Percentiles rank a stretch among this genome's conserved stretches.
Conservation (phyloP, 2,113 vertebrate species). For the Sylvilagus bachmani region DNA sequence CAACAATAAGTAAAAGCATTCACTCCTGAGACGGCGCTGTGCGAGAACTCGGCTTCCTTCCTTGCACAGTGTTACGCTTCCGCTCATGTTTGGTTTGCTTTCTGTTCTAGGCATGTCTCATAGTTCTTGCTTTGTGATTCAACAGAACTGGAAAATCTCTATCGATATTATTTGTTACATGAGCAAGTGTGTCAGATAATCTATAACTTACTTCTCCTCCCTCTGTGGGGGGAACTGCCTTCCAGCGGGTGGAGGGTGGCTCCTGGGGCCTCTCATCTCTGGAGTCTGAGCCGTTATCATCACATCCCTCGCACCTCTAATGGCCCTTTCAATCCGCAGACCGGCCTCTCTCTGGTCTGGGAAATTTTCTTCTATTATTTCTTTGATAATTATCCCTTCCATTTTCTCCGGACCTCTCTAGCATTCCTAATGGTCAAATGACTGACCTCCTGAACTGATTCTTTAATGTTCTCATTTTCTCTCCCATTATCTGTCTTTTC, state of each 20-base stretch:
- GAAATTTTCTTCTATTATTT: constrained; percentile 76
- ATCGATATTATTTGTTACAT: constrained; percentile 36
- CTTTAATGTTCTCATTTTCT: constrained; percentile 67
- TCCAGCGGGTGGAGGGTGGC: not conserved
- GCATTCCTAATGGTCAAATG: constrained; percentile 51
- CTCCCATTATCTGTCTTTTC: constrained; percentile 57
- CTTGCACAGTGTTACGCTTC: not conserved
- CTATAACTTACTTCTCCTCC: not conserved
- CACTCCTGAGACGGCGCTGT: not conserved
- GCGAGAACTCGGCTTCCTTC: not conserved
- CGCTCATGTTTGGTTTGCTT: constrained; percentile 22
- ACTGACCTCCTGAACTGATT: constrained; percentile 33
- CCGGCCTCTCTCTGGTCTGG: constrained; percentile 39
- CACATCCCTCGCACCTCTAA: not conserved
- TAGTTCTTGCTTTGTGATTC: constrained; percentile 40
- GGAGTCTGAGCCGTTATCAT: not conserved
- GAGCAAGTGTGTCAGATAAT: not conserved
- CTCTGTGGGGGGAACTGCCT: not conserved
- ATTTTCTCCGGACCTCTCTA: constrained; percentile 66
- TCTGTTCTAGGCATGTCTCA: not conserved
- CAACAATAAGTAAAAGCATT: constrained; percentile 19
- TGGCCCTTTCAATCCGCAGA: constrained; percentile 56
- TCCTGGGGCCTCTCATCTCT: constrained; percentile 6
- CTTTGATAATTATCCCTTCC: constrained; percentile 69
- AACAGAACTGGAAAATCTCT: constrained; percentile 22